Evolutionary conservation across 2,113 vertebrate species (phyloP).

Genomic region (Osmerus eperlanus): DNA sequence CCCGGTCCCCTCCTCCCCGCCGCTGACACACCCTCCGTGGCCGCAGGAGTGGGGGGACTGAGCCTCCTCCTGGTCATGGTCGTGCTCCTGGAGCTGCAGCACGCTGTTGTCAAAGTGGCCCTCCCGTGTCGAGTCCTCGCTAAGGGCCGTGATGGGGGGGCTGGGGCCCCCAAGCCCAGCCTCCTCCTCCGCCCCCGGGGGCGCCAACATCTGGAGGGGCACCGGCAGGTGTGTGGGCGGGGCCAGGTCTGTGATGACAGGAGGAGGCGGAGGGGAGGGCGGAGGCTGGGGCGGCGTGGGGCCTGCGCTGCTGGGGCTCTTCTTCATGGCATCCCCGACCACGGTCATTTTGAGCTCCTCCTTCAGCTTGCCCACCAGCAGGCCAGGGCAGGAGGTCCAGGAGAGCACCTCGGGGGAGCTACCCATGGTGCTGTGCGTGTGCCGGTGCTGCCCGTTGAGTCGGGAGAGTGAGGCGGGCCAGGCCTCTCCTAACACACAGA

Average conservation of each 20-base stretch:
- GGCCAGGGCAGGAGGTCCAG: slow-evolving; percentile 83
- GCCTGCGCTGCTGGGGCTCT: slow-evolving; percentile 56
- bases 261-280: slow-evolving; percentile 67
- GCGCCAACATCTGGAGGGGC: slow-evolving; percentile 49
- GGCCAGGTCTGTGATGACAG: slow-evolving; percentile 81
- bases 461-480: neutral
- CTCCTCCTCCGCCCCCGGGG: slow-evolving; percentile 73
- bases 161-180: slow-evolving; percentile 62
- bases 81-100: slow-evolving; percentile 88
- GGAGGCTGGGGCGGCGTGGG: slow-evolving; percentile 61
- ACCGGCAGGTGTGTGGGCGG: slow-evolving; percentile 70
- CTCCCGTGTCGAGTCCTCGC: slow-evolving; percentile 86
- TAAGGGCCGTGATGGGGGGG: slow-evolving; percentile 79
- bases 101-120: slow-evolving; percentile 93
- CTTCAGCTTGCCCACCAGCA: slow-evolving; percentile 79
- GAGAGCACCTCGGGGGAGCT: slow-evolving; percentile 90
- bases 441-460: slow-evolving; percentile 66
- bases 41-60: slow-evolving; percentile 66
- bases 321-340: slow-evolving; percentile 70
- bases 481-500: slow-evolving; percentile 40
- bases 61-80: slow-evolving; percentile 72
- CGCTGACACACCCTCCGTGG: slow-evolving; percentile 69
- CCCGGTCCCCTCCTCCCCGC: slow-evolving; percentile 70
- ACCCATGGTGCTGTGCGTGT: slow-evolving; percentile 91
- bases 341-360: slow-evolving; percentile 80